Base-by-base conservation (phyloP, 2,113 vertebrate genomes). In the Mungos mungo region DNA sequence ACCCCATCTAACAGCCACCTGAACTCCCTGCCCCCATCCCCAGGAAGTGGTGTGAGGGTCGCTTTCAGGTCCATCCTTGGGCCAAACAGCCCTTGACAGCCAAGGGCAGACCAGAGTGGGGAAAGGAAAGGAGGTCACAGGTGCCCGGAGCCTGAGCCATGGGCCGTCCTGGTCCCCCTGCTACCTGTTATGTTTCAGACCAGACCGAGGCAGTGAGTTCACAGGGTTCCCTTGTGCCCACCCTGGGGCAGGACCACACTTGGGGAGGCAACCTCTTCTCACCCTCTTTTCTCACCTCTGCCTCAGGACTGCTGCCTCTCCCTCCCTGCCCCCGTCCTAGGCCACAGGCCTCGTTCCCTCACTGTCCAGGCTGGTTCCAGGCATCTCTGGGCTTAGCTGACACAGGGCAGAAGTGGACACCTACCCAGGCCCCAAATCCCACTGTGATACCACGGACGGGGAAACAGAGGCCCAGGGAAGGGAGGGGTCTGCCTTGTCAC, bases 401-500 rank as follows among this genome's bases (percentile, higher is more conserved):
- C 72, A 80, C 19, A 45, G n/a, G 38, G 16, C 11, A n/a, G 63
- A 15, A 45, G 80, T 65, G 93, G 71, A 38, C 29, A 4, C 4
- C 5, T 10, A 41, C 21, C 25, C 27, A 27, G 8, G 16, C 47
- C 47, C 31, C 29, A 41, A 7, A 41, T 54, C 52, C 54, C 54
- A 11, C 47, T 2, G 50, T 2, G 13, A 18, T 25, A 18, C 0
- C 7, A 7, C 50, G 29, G 63, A 38, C 25, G 6, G 77, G 38
- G 79, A 45, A n/a, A 52, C 12, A 13, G 74, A 27, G 33, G 21
- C 72, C 74, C 11, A 10, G 60, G 54, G 50, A 15, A 9, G 18
- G 14, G 12, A 45, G 18, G 47, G n/a, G 23, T 18, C 71, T 31
- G 33, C 82, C 68, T 41, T 2, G 0, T 5, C 60, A 0, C 1